A percentile compares a stretch with the other conserved stretches of the same genome.
phyloP scores from a whole-genome alignment of 1,140 invertebrate genomes.

The Pollicipes pollicipes region DNA sequence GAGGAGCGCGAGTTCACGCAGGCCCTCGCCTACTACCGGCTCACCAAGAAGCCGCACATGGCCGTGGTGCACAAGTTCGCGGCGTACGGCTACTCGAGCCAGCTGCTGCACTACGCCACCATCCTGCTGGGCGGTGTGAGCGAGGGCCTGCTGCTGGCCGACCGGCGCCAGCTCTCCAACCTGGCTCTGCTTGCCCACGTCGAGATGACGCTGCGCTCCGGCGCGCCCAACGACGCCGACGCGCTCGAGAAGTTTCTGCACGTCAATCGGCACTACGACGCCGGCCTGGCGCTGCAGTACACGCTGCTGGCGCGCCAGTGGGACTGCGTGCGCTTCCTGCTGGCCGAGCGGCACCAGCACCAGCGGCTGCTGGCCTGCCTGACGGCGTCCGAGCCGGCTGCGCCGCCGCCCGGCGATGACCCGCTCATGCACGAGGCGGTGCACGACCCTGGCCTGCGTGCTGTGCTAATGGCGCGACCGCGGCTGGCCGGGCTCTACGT shows the following conservation, averaged over 20 bases:
- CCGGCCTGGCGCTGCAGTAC: background rate
- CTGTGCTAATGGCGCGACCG: background rate
- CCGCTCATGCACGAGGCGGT: background rate
- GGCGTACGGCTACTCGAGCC: background rate
- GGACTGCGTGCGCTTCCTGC: background rate
- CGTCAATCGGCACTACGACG: background rate
- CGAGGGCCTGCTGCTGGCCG: background rate
- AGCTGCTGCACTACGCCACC: background rate
- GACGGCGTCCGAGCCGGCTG: background rate
- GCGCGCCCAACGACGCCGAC: background rate
- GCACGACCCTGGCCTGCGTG: background rate
- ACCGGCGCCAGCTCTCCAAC: background rate
- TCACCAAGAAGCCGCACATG: background rate
- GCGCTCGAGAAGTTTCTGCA: background rate
- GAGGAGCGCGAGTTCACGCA: background rate
- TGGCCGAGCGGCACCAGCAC: background rate
- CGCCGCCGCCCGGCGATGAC: background rate
- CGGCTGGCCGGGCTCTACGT: background rate
- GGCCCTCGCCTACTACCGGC: background rate
- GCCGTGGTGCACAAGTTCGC: conserved; percentile 3
- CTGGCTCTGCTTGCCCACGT: background rate
- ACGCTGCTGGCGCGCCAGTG: background rate
- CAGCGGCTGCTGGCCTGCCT: background rate
- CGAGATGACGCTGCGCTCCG: background rate
- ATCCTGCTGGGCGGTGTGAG: background rate